Percentiles rank a stretch among this genome's conserved stretches.
Conservation (phyloP, 1,140 invertebrate genomes). For the Bicyclus anynana region DNA sequence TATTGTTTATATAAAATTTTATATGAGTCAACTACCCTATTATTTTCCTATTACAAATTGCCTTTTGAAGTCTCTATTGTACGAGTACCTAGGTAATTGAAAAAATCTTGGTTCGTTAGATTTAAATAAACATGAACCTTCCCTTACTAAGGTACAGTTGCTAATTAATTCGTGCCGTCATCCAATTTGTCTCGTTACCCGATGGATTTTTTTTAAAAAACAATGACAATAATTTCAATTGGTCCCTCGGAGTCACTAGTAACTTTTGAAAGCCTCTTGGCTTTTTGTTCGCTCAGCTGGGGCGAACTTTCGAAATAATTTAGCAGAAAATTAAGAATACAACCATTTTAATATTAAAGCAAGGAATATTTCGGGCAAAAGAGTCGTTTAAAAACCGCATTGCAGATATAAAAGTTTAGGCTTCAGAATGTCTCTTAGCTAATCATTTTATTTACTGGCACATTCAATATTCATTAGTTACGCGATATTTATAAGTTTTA, state of each 20-base stretch:
- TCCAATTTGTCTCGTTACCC: neutral
- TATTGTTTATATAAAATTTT: no score
- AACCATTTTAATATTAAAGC: conserved; percentile 18
- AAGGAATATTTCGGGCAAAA: neutral
- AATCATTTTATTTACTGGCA: neutral
- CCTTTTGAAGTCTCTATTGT: no score
- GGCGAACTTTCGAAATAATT: conserved; percentile 14
- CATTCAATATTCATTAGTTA: neutral
- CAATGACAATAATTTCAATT: conserved; percentile 6
- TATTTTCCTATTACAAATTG: no score
- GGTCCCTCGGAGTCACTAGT: conserved; percentile 1
- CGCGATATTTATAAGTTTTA: no score
- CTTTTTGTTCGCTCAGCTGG: conserved; percentile 8
- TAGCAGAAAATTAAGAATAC: conserved; percentile 14
- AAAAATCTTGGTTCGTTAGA: neutral
- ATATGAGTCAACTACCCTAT: no score
- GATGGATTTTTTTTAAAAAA: neutral
- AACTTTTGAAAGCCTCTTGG: neutral
- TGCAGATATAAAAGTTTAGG: conserved; percentile 19
- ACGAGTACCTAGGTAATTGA: no score
- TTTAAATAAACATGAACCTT: neutral
- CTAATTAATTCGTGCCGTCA: neutral
- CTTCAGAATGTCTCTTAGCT: neutral
- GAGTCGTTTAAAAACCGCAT: conserved; percentile 15
- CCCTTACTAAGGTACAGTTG: neutral